A percentile compares a stretch with the other conserved stretches of the same genome.
phyloP scores from a whole-genome alignment of 2,888 invertebrate species.

The Tillus elongatus region DNA sequence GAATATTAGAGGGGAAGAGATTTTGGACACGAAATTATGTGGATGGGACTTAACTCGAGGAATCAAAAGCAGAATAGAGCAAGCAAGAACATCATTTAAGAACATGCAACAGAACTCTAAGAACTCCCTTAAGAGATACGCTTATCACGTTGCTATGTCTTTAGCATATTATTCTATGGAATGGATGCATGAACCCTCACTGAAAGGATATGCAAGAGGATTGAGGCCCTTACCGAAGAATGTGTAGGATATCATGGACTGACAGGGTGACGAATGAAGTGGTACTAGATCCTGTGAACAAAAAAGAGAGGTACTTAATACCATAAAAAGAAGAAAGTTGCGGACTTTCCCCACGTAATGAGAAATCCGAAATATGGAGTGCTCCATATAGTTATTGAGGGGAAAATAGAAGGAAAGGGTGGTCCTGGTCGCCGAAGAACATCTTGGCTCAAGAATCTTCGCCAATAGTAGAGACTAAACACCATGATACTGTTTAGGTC shows the following conservation, averaged over 20 bases:
- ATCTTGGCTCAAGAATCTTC: constrained; percentile 1
- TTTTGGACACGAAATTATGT: too few species aligned
- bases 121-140: constrained; percentile 3
- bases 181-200: constrained; percentile 1
- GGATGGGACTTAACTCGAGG: too few species aligned
- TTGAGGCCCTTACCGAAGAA: neutral
- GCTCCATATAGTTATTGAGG: neutral
- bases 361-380: constrained; percentile 2
- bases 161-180: constrained; percentile 3
- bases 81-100: constrained; percentile 1
- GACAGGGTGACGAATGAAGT: constrained; percentile 4
- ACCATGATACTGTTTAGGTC: constrained; percentile 2
- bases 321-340: constrained; percentile 3
- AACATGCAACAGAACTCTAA: constrained; percentile 3
- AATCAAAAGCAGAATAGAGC: neutral
- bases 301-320: constrained; percentile 2
- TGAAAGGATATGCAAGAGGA: constrained; percentile 3
- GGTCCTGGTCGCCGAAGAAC: constrained; percentile 3
- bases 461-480: neutral
- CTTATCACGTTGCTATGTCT: constrained; percentile 2
- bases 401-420: constrained; percentile 2
- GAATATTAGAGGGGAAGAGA: too few species aligned
- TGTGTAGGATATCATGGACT: neutral
- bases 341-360: neutral
- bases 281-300: neutral